Conservation (phyloP, 1,140 invertebrate species). For the Marisa cornuarietis region DNA sequence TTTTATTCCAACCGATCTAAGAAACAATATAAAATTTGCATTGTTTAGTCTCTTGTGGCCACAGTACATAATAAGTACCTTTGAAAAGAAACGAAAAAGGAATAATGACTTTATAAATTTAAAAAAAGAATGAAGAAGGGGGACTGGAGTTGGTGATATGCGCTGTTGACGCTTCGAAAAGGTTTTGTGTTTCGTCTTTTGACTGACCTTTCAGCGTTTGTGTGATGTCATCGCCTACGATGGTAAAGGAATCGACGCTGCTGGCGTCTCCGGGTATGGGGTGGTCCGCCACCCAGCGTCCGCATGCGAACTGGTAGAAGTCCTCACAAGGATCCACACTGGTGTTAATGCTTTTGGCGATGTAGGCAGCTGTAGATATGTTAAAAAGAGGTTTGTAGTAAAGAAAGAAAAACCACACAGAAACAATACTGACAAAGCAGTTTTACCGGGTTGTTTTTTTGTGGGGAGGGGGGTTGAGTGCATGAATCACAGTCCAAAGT, state of each 20-base stretch:
- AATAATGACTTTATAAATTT: too few relatives aligned
- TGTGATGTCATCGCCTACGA: constrained; percentile 86
- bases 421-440: background rate
- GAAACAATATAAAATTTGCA: too few relatives aligned
- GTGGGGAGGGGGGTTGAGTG: too few relatives aligned
- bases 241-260: constrained; percentile 89
- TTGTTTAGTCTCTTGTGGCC: too few relatives aligned
- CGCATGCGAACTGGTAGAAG: constrained; percentile 93
- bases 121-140: too few relatives aligned
- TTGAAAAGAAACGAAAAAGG: too few relatives aligned
- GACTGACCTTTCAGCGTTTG: constrained; percentile 75
- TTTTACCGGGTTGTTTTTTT: background rate
- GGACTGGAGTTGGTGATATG: too few relatives aligned
- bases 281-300: constrained; percentile 73
- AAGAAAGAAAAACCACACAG: background rate
- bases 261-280: constrained; percentile 88
- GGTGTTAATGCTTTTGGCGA: constrained; percentile 67
- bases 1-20: too few relatives aligned
- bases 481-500: background rate
- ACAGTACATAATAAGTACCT: too few relatives aligned
- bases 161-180: too few relatives aligned
- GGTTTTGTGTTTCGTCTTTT: background rate
- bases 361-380: constrained; percentile 32
- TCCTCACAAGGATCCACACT: constrained; percentile 87
- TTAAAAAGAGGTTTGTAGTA: too few relatives aligned